phyloP scores from a whole-genome alignment of 2,797 vertebrate genomes.

The Ptychobarbus kaznakovi region DNA sequence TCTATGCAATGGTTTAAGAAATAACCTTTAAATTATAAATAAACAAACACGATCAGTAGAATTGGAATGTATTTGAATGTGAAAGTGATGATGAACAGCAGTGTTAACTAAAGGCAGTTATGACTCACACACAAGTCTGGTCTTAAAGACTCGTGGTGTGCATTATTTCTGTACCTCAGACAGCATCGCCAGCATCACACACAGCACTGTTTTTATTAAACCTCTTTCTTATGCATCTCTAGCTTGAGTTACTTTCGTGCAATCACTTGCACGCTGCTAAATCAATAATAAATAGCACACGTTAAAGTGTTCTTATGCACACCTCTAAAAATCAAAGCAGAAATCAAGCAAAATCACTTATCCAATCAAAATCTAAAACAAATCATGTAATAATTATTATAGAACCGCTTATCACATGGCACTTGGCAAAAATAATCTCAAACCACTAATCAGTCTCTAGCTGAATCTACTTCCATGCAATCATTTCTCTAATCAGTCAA shows the following conservation, averaged over 20 bases:
- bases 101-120: constrained; percentile 10
- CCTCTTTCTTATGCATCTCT: neutral
- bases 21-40: constrained; percentile 1
- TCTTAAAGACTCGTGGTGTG: neutral
- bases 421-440: neutral
- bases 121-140: neutral
- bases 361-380: neutral
- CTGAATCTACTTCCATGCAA: neutral
- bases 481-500: neutral
- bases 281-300: neutral
- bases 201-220: neutral
- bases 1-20: neutral
- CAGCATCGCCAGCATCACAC: neutral
- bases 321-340: neutral
- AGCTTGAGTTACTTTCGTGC: neutral
- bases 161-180: neutral
- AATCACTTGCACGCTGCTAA: neutral
- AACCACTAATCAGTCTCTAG: neutral
- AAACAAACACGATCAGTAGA: neutral
- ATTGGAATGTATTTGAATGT: neutral
- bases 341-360: neutral
- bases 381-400: neutral
- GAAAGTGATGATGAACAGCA: neutral
- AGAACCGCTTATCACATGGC: neutral
- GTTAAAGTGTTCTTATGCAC: neutral